These are phyloP conservation scores for Fragum sueziense DNA, from an alignment of 2,888 invertebrate species.

Conservation along the genomic window DNA sequence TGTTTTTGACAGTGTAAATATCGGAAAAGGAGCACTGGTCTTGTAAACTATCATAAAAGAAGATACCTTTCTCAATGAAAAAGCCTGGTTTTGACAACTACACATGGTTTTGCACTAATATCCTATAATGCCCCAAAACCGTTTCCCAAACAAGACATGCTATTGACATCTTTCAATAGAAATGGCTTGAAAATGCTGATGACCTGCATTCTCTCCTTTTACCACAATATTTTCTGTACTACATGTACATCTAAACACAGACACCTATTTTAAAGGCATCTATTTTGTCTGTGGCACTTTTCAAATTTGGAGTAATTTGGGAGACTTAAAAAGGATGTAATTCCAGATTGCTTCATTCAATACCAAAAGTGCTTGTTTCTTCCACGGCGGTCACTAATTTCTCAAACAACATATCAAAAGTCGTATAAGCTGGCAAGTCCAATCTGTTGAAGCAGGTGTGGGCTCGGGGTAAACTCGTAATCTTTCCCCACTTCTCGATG, in stretches of 20 bases:
- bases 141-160: no score
- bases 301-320: no score
- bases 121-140: no score
- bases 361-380: conserved; percentile 97
- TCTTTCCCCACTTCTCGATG: conserved; percentile 98
- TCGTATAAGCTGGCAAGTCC: conserved; percentile 97
- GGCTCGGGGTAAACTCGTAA: conserved; percentile 95
- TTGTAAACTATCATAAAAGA: no score
- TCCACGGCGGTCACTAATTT: conserved; percentile 96
- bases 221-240: neutral
- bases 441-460: conserved; percentile 99
- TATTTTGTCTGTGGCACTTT: neutral
- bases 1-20: no score
- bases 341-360: conserved; percentile 88
- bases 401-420: conserved; percentile 94
- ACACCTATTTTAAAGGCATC: neutral
- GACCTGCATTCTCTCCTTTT: neutral
- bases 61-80: no score
- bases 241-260: no score
- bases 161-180: no score
- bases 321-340: no score
- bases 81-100: no score
- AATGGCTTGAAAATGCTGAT: neutral
- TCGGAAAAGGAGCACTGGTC: no score
- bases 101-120: no score